Evolutionary conservation across 2,797 vertebrate species (phyloP), one percentile per base, ranked within the genome.

Genomic region (Artibeus jamaicensis): DNA sequence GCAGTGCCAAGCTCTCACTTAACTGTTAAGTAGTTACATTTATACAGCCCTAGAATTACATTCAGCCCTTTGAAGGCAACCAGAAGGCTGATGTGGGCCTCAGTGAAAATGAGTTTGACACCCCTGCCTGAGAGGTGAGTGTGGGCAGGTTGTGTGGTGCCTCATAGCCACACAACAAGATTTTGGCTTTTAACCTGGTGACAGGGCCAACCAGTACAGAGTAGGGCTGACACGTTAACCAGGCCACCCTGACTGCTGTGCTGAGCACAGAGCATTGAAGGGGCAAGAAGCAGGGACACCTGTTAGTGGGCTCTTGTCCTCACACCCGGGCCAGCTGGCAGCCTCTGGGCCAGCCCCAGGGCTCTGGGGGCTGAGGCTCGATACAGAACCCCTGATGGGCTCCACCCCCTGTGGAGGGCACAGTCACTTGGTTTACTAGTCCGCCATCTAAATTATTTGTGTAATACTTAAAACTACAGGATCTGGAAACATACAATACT

Each of bases 391-490:
- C 65, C 39, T 0, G 1, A 16, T 16, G 0, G 1, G 53, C 46
- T 22, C 12, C 0, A 0, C 22, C 37, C 39, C 68, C 34, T 4
- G 32, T 11, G 44, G 53, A 92, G 55, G 16, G 32, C 19, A 42
- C 21, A 67, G 73, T 82, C 9, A 8, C 91, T 55, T 34, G 53
- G 78, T 76, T 97, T 95, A 74, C 14, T 2, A 94, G 93, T 85
- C 81, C 53, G 85, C 44, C 87, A 83, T 95, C 89, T 83, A 89
- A 95, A 96, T 86, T 95, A 98, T 97, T 96, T 96, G 76, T 90
- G 44, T 91, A 90, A 96, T 93, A 95, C 92, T 96, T 93, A 95
- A 89, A 97, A 87, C 82, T 96, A 92, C 67, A 59, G 84, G 81
- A 97, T 94, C 74, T 86, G 85, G 94, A 97, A 97, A 95, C 73